phyloP scores from a whole-genome alignment of 2,113 vertebrate species.

The Cebus imitator region DNA sequence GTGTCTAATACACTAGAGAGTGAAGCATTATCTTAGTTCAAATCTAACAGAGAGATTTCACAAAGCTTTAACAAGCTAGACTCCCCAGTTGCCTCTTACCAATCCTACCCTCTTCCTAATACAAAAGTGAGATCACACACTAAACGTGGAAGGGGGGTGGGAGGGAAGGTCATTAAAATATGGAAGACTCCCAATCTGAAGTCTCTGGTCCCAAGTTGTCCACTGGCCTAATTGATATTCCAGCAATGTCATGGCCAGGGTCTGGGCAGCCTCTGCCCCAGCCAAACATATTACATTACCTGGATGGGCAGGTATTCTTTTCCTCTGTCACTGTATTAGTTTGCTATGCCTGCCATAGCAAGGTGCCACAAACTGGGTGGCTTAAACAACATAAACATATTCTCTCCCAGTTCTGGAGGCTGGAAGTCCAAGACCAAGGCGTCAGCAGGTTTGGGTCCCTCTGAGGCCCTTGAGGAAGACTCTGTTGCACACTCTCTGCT shows the following conservation, averaged over 20 bases:
- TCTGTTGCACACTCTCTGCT: neutral
- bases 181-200: neutral
- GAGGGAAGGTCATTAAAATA: neutral
- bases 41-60: neutral
- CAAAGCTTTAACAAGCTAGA: neutral
- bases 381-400: neutral
- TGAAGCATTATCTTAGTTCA: neutral
- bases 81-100: neutral
- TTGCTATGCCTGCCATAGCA: neutral
- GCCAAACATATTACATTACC: neutral
- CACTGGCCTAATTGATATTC: neutral
- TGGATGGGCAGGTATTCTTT: too few species aligned
- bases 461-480: neutral
- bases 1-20: neutral
- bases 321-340: too few species aligned
- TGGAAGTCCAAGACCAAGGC: neutral
- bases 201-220: neutral
- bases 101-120: neutral
- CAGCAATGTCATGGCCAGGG: neutral
- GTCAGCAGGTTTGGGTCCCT: neutral
- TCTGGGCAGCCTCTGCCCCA: neutral
- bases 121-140: neutral
- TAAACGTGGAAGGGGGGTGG: neutral
- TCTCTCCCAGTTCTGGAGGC: neutral
- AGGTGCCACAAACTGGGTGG: neutral